A percentile compares a stretch with the other conserved stretches of the same genome.
These are phyloP conservation scores for Lepidocolaptes lacrymiger DNA, from an alignment of 2,797 vertebrate species.

Conservation along the genomic window DNA sequence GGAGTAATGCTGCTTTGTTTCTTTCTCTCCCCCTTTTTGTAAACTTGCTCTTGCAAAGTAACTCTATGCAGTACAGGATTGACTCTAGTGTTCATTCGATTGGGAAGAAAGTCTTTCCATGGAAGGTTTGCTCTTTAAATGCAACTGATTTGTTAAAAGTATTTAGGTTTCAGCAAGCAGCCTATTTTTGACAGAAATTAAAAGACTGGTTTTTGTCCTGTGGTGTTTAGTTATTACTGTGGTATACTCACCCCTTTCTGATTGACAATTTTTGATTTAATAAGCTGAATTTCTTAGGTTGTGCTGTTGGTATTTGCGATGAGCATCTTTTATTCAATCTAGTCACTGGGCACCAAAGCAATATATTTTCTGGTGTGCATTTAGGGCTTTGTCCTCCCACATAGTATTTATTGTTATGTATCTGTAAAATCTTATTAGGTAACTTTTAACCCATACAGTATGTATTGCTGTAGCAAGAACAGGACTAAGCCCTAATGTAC, in stretches of 20 bases:
- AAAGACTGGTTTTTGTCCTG: background rate
- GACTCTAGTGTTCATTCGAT: constrained; percentile 5
- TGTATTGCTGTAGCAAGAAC: background rate
- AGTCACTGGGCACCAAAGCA: constrained; percentile 48
- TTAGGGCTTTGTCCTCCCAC: background rate
- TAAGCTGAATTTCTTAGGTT: constrained; percentile 3
- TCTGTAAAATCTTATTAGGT: background rate
- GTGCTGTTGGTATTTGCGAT: background rate
- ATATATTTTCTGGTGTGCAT: background rate
- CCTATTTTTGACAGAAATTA: background rate
- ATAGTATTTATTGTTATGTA: background rate
- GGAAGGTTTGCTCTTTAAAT: constrained; percentile 1
- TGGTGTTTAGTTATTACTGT: constrained; percentile 9
- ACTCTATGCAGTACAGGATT: constrained; percentile 54
- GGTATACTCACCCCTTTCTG: background rate
- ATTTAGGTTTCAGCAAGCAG: constrained; percentile 9
- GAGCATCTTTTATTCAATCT: background rate
- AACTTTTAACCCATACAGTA: background rate
- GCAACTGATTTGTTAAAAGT: background rate
- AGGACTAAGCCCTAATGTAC: background rate
- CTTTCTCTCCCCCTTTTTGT: background rate
- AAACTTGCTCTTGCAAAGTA: constrained; percentile 18
- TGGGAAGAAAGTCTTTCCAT: background rate
- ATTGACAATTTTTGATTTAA: background rate
- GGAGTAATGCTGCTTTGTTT: constrained; percentile 6